Base-by-base conservation (phyloP, 2,888 invertebrate species). In the Drosophila pegasa region DNA sequence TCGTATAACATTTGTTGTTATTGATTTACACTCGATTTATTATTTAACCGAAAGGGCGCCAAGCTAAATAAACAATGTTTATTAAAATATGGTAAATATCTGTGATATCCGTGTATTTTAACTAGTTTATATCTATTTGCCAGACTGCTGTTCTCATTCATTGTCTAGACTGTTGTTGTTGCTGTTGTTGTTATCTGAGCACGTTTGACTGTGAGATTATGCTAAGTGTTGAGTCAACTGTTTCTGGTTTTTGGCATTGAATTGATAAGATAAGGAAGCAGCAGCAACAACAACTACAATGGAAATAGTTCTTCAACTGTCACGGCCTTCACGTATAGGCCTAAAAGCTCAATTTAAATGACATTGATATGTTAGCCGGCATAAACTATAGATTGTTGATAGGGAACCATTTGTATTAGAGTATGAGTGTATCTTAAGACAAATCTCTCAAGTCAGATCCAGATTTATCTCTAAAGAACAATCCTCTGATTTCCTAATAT, bases 181-280 rank as follows among this genome's bases (percentile, higher is more conserved):
- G n/a, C 20, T 40, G 9, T 52, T 40, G 31, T 25, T 45, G 40
- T 63, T 76, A 72, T 76, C 72, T 40, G 56, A 55, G 63, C 77
- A 77, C 77, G 77, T 75, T 71, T 72, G 31, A 38, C 45, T 47
- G 51, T 41, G 38, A 27, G 38, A 27, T 45, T 62, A 47, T 55
- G 52, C 38, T 31, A 9, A 54, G 45, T 35, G 16, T 16, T 67
- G 31, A 52, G 8, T 58, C 35, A 58, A 40, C 57, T 58, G 18
- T 38, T 71, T 41, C 38, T 66, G 33, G 18, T 38, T 51, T 20
- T n/a, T 37, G 50, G 8, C 31, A 52, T 54, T 62, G 14, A 51
- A 9, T 10, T 37, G 75, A 75, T 75, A 75, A 77, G 78, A 77
- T 75, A 75, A 48, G 10, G 16, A n/a, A 59, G n/a, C n/a, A 54